Percentiles rank a stretch among this genome's conserved stretches.
Evolutionary conservation across 2,888 invertebrate genomes (phyloP).

Genomic region (Megalurothrips usitatus): DNA sequence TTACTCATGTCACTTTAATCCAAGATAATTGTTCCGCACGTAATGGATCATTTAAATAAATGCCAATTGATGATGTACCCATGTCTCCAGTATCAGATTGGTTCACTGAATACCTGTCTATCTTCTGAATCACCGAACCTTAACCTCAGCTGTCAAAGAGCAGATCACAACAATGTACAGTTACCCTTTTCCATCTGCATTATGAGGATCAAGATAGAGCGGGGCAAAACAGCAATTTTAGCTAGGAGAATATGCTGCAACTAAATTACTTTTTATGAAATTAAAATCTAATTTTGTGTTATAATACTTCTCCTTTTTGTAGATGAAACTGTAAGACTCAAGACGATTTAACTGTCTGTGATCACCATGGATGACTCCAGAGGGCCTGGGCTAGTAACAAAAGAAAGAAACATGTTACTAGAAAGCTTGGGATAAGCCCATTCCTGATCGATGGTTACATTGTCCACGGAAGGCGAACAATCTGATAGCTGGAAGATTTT

Average conservation of each 20-base stretch:
- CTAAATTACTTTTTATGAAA: too few relatives aligned
- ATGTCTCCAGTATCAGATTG: neutral
- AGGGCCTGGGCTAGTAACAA: constrained; percentile 55
- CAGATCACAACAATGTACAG: neutral
- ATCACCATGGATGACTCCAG: neutral
- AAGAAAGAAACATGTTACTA: too few relatives aligned
- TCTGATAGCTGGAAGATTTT: constrained; percentile 74
- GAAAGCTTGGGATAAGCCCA: too few relatives aligned
- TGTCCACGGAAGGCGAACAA: constrained; percentile 77
- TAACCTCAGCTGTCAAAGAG: constrained; percentile 9
- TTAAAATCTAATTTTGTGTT: too few relatives aligned
- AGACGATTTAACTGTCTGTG: neutral
- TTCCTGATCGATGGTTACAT: constrained; percentile 81
- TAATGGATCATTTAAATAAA: too few relatives aligned
- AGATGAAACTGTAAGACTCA: neutral
- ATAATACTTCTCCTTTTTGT: too few relatives aligned
- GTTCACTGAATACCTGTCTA: neutral
- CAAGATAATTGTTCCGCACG: too few relatives aligned
- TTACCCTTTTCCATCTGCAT: neutral
- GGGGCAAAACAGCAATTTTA: too few relatives aligned
- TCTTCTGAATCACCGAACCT: neutral
- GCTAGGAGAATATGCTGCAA: too few relatives aligned
- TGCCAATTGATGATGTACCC: neutral
- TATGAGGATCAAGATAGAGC: too few relatives aligned
- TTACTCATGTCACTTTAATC: too few relatives aligned